phyloP scores from a whole-genome alignment of 2,888 invertebrate genomes.

The Bruchidius siliquastri region DNA sequence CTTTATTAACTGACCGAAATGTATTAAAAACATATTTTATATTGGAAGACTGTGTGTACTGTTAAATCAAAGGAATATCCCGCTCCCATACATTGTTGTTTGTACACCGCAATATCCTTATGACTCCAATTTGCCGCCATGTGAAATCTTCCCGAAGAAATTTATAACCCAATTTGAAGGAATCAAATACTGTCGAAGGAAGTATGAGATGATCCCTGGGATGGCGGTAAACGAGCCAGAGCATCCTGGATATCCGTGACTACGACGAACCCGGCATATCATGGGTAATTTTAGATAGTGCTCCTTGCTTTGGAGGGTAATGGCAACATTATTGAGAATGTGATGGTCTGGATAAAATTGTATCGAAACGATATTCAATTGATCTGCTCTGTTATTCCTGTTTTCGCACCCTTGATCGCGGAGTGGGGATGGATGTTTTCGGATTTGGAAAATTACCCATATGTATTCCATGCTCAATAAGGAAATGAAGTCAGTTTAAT shows the following conservation, averaged over 20 bases:
- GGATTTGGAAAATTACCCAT: too few species aligned
- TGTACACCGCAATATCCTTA: not conserved
- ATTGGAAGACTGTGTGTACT: not conserved
- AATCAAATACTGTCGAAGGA: slow-evolving; percentile 32
- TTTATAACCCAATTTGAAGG: slow-evolving; percentile 35
- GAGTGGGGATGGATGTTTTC: too few species aligned
- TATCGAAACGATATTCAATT: too few species aligned
- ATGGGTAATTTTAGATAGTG: slow-evolving; percentile 7
- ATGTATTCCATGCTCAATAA: too few species aligned
- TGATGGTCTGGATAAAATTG: not conserved
- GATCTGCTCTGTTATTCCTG: too few species aligned
- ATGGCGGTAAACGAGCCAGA: slow-evolving; percentile 16
- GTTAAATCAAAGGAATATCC: not conserved
- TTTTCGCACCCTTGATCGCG: too few species aligned
- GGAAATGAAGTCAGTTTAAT: too few species aligned
- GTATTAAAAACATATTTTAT: too few species aligned
- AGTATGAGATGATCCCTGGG: slow-evolving; percentile 25
- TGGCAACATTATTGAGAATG: not conserved
- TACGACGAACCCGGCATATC: slow-evolving; percentile 4
- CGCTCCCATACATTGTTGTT: not conserved
- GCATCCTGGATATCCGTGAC: slow-evolving; percentile 1
- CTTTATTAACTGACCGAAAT: too few species aligned
- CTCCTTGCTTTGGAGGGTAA: not conserved
- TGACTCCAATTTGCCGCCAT: slow-evolving; percentile 16
- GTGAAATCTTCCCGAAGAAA: slow-evolving; percentile 24